Conservation (phyloP, 2,888 invertebrate species). For the Allacma fusca region DNA sequence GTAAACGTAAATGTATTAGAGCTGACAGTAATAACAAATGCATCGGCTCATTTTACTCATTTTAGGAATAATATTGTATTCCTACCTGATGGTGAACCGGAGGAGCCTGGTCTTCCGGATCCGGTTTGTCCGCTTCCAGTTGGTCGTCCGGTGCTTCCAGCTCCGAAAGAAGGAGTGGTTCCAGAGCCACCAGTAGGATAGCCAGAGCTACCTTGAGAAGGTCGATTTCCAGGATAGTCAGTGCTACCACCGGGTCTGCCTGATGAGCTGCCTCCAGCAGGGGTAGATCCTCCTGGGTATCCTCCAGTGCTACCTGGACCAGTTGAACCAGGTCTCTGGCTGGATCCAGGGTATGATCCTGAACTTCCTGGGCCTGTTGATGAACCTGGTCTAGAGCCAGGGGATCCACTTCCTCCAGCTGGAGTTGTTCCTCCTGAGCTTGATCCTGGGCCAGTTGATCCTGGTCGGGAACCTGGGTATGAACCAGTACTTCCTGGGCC, state of each 20-base stretch:
- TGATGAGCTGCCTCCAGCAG: slow-evolving; percentile 10
- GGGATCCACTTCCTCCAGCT: slow-evolving; percentile 16
- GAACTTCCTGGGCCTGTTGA: slow-evolving; percentile 19
- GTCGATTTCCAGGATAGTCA: slow-evolving; percentile 8
- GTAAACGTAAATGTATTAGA: neutral
- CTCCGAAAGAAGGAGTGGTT: slow-evolving; percentile 30
- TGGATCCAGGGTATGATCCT: slow-evolving; percentile 9
- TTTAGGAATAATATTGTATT: too few species aligned
- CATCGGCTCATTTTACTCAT: too few species aligned
- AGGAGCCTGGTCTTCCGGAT: slow-evolving; percentile 19
- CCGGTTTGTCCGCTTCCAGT: slow-evolving; percentile 7
- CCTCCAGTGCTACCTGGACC: slow-evolving; percentile 32
- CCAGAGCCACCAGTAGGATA: slow-evolving; percentile 26
- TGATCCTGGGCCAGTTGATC: neutral
- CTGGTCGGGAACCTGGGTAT: neutral
- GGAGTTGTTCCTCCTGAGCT: neutral
- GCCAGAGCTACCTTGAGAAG: neutral
- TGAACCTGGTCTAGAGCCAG: neutral
- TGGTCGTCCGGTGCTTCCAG: slow-evolving; percentile 14
- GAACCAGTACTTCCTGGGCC: neutral
- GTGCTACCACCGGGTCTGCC: slow-evolving; percentile 6
- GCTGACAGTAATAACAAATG: neutral
- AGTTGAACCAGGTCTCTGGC: neutral
- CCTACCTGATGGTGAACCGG: too few species aligned
- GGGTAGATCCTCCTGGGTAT: slow-evolving; percentile 17